Evolutionary conservation across 2,113 vertebrate genomes (phyloP), one percentile per base, ranked within the genome.

Genomic region (Podilymbus podiceps): DNA sequence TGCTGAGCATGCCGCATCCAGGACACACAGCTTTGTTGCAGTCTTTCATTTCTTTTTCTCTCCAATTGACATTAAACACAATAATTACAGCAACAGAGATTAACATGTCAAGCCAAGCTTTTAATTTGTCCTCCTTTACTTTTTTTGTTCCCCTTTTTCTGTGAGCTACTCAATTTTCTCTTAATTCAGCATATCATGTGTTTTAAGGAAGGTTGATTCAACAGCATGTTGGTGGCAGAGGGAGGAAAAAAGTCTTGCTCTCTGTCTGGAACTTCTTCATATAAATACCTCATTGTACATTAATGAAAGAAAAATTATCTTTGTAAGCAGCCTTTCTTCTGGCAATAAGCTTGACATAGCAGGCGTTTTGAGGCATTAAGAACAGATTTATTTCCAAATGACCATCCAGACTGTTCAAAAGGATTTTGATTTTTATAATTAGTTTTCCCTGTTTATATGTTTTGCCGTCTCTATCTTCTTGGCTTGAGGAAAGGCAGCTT

Each of bases 1-100:
- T 91, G 68, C 69, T 93, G 63, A 80, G 73, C 83, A 42, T 1
- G 16, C 95, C 78, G 68, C 53, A 76, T 93, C 72, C 78, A 95
- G 82, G 73, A 80, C 89, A 93, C 11, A 69, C 50, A 58, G 84
- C 59, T 95, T 81, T 56, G 50, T 88, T 94, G 76, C 76, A 69
- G 64, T 75, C 76, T 55, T 81, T 88, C 88, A 38, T 66, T 78
- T 69, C 72, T 71, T 89, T 58, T 77, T 18, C 35, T 89, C 27
- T 82, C 56, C 62, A 89, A 42, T 50, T 97, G 89, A 88, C 74
- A 50, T 91, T 89, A 93, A 95, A 84, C 75, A 66, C 50, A 93
- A 18, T 95, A 91, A 94, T 97, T 97, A 95, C 94, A 80, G 71
- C 52, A 85, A 25, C 67, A 85, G 92, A 90, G 89, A 96, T 93